Percentiles rank a stretch among this genome's conserved stretches.
These are phyloP conservation scores for Zonotrichia leucophrys DNA, from an alignment of 2,113 vertebrate genomes.

Conservation along the genomic window DNA sequence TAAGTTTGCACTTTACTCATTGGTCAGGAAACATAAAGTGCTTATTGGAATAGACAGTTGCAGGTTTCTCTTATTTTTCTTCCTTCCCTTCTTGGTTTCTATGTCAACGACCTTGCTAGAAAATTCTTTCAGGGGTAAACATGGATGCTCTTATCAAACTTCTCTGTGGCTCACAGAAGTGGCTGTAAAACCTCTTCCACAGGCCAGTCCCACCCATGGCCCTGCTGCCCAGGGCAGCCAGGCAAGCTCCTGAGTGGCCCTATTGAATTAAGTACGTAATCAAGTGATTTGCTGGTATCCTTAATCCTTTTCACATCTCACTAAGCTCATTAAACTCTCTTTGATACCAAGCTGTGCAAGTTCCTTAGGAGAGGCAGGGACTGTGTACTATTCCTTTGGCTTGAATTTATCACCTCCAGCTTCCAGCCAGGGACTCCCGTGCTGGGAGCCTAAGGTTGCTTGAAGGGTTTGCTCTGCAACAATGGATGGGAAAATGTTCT, in stretches of 20 bases:
- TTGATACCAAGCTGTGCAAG: slow-evolving; percentile 60
- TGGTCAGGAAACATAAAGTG: neutral
- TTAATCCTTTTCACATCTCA: slow-evolving; percentile 62
- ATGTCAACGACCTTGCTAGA: neutral
- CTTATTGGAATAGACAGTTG: neutral
- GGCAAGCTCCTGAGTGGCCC: neutral
- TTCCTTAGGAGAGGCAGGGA: slow-evolving; percentile 19
- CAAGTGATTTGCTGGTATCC: slow-evolving; percentile 59
- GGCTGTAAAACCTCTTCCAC: neutral
- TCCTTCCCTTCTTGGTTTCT: neutral
- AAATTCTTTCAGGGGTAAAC: neutral
- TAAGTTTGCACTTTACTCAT: neutral
- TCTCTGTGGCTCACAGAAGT: neutral
- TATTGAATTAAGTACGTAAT: slow-evolving; percentile 57
- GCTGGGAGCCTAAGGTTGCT: neutral
- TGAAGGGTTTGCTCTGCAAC: slow-evolving; percentile 6
- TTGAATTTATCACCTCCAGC: slow-evolving; percentile 18
- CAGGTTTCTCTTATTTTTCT: neutral
- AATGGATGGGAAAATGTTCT: slow-evolving; percentile 60
- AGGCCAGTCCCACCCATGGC: neutral
- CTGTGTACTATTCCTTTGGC: neutral
- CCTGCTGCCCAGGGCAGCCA: neutral
- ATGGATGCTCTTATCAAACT: neutral
- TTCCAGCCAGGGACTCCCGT: neutral
- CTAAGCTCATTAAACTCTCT: slow-evolving; percentile 65